Percentiles rank a stretch among this genome's conserved stretches.
Conservation (phyloP, 2,888 invertebrate genomes). For the Temnothorax unifasciatus region DNA sequence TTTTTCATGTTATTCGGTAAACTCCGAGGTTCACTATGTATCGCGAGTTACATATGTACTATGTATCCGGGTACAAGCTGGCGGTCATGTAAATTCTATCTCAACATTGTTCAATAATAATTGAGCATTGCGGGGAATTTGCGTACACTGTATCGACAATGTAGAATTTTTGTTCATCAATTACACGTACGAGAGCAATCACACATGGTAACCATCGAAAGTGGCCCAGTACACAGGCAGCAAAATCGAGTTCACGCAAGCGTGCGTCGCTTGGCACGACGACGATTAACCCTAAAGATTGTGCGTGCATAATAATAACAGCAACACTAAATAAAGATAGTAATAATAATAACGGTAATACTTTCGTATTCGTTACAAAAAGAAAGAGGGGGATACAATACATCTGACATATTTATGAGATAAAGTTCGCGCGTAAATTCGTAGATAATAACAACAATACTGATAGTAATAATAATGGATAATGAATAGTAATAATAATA, state of each 20-base stretch:
- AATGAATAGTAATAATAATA: slow-evolving; percentile 67
- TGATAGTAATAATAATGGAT: slow-evolving; percentile 63
- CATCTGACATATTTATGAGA: slow-evolving; percentile 71
- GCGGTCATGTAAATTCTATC: slow-evolving; percentile 11
- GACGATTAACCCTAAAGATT: slow-evolving; percentile 18
- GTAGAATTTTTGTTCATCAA: slow-evolving; percentile 23
- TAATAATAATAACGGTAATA: slow-evolving; percentile 49
- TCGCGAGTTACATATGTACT: not conserved
- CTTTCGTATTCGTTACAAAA: slow-evolving; percentile 69
- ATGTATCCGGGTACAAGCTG: not conserved
- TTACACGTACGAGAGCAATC: slow-evolving; percentile 29
- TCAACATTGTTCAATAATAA: slow-evolving; percentile 18
- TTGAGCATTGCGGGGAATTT: slow-evolving; percentile 1
- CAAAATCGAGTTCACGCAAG: slow-evolving; percentile 45
- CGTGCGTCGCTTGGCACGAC: slow-evolving; percentile 49
- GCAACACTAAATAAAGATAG: slow-evolving; percentile 36
- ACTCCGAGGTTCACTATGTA: not conserved
- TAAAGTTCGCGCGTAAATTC: slow-evolving; percentile 59
- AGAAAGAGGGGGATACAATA: slow-evolving; percentile 49
- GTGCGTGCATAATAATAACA: slow-evolving; percentile 40
- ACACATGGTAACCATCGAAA: slow-evolving; percentile 34
- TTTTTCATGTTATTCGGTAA: not conserved
- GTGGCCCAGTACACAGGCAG: slow-evolving; percentile 16
- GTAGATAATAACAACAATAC: slow-evolving; percentile 61
- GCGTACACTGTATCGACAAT: slow-evolving; percentile 5